Base-by-base conservation (phyloP, 2,888 invertebrate genomes). In the Psylliodes chrysocephalus region DNA sequence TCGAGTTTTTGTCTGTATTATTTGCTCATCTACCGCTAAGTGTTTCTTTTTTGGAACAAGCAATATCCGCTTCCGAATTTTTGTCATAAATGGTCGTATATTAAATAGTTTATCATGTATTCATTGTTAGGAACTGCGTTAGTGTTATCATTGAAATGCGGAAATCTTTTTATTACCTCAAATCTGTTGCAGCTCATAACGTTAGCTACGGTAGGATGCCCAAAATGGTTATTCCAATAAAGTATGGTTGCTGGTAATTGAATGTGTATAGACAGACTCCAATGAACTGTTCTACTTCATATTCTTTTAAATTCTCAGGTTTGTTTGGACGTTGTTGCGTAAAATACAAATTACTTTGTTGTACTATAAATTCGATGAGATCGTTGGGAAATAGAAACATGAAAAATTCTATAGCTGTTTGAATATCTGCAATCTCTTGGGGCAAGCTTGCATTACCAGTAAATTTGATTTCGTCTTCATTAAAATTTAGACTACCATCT, bases 171-270 rank as follows among this genome's bases (percentile, higher is more conserved):
- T 47, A 57, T 49, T 14, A 35, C 33, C 15, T 60, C 46, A 22
- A 53, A 60, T 33, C 52, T 30, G 35, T 60, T 53, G 40, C 53
- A 60, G 53, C 33, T 53, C 53, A 53, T 60, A 5, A 46, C 53
- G 53, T 40, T 44, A 38, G 35, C 35, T 28, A 60, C 52, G n/a
- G 56, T 18, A n/a, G 47, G n/a, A 46, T 47, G 56, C n/a, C 47
- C 47, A 30, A 47, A 15, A 25, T 28, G 14, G 18, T 10, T 2
- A 60, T 60, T 40, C 60, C 60, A 60, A 42, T 52, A 51, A 51
- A 25, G 40, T 42, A 35, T 56, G 42, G 56, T 56, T 19, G 47
- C 25, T 15, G 46, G 56, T 12, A 56, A 28, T 15, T 28, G 10
- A 19, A 55, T 28, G 28, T 56, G 10, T 46, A 30, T 28, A 56